phyloP scores from a whole-genome alignment of 2,888 invertebrate genomes.

The Lithophane ornitopus region DNA sequence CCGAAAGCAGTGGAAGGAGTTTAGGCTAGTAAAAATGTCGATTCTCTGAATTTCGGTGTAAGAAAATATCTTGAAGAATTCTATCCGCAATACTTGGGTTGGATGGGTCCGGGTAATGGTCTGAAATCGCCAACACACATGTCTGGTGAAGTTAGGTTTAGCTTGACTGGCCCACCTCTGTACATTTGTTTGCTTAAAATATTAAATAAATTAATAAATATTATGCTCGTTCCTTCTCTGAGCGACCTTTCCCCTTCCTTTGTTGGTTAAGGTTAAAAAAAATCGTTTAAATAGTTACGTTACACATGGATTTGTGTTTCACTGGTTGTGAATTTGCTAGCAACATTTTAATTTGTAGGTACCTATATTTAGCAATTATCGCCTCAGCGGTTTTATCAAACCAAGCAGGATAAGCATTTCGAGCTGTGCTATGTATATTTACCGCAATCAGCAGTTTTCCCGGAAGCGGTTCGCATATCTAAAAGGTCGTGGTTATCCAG shows the following conservation, averaged over 20 bases:
- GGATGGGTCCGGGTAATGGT: too few relatives aligned
- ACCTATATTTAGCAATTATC: neutral
- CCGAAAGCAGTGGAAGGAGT: neutral
- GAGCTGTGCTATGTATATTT: neutral
- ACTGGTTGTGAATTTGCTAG: neutral
- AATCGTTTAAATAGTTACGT: neutral
- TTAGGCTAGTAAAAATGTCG: neutral
- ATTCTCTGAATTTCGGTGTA: neutral
- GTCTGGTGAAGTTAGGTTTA: neutral
- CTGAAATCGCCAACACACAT: neutral
- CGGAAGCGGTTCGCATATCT: conserved; percentile 24
- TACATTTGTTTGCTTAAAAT: too few relatives aligned
- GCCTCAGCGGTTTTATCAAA: conserved; percentile 4
- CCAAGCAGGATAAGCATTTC: neutral
- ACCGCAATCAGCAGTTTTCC: conserved; percentile 12
- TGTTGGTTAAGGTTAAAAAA: neutral
- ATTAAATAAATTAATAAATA: too few relatives aligned
- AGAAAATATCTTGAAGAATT: neutral
- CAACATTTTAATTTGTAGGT: neutral
- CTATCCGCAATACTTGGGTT: too few relatives aligned
- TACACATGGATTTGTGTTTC: neutral
- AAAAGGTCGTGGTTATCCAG: neutral
- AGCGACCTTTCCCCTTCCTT: neutral
- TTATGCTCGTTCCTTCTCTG: neutral
- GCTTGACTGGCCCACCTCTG: too few relatives aligned